A percentile compares a stretch with the other conserved stretches of the same genome.
These are phyloP conservation scores for Epizoanthus scotinus DNA, from an alignment of 92 coral and sea anemone genomes.

Conservation along the genomic window DNA sequence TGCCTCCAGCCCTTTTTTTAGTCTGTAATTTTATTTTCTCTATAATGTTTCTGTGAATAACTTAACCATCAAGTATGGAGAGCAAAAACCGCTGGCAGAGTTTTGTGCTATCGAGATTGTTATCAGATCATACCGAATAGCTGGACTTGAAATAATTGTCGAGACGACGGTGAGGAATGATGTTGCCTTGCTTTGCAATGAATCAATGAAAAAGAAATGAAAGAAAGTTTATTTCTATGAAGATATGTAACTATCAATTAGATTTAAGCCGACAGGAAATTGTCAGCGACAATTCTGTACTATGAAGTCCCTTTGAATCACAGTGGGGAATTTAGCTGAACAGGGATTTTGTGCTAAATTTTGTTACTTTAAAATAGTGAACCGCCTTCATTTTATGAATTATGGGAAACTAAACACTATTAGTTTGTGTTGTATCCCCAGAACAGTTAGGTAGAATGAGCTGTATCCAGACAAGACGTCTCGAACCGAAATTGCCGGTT, in stretches of 20 bases:
- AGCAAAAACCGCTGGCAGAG: no score
- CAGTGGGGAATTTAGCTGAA: constrained; percentile 9
- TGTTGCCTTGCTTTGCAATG: not conserved
- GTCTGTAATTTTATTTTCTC: no score
- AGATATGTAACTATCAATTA: constrained; percentile 34
- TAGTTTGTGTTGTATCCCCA: not conserved
- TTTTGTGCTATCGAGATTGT: not conserved
- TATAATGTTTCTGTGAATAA: no score
- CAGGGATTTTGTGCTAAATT: not conserved
- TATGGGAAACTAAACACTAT: not conserved
- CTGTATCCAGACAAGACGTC: constrained; percentile 57
- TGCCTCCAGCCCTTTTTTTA: not conserved
- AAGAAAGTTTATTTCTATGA: constrained; percentile 3
- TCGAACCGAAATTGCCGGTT: constrained; percentile 55
- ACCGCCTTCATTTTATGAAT: not conserved
- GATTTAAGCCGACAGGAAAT: constrained; percentile 10
- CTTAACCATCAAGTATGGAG: no score
- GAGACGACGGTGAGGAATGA: not conserved
- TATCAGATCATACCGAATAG: not conserved
- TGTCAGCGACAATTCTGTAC: constrained; percentile 8
- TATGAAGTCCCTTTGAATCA: constrained; percentile 31
- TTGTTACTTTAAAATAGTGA: constrained; percentile 6
- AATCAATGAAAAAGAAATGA: not conserved
- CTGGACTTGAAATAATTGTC: not conserved
- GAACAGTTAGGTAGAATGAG: constrained; percentile 58